Base-by-base conservation (phyloP, 2,113 vertebrate species). In the Lathamus discolor region DNA sequence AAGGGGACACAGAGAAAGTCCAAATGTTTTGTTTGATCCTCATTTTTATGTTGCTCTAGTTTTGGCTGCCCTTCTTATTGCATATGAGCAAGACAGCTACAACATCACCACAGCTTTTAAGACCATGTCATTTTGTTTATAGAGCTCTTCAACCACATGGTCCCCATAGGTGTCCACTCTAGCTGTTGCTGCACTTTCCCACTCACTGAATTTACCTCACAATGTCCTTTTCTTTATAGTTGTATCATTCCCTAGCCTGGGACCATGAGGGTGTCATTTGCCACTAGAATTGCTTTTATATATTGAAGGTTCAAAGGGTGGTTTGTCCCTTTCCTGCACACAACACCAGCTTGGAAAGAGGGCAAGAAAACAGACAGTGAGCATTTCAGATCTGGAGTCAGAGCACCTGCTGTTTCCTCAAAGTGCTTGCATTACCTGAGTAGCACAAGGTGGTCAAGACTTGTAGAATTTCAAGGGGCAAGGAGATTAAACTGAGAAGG, bases 251-350 rank as follows among this genome's bases (percentile, higher is more conserved):
- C n/a, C 20, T 18, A 83, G 54, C 68, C n/a, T 11, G 67, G 41
- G 68, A 91, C 68, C 83, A 35, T 52, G 35, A 70, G 25, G 3
- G 73, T 86, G 73, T 91, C 61, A 81, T 92, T 97, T 96, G 83
- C 83, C 77, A 81, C 92, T 95, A 72, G 86, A 95, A 20, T 64
- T 91, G 91, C 61, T 93, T 97, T 93, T 91, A 84, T 88, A 92
- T 68, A 73, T 88, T 95, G 76, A 64, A 81, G 48, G 83, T 96
- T 96, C 94, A 95, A 96, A 95, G 77, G 39, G 18, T 91, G 43
- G 88, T 94, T 92, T 20, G 3, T 95, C 83, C 64, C 51, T 78
- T 96, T 96, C 73, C 82, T 81, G 51, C 43, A 78, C 29, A 59
- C 41, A 92, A 72, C 10, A 6, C 23, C 83, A 84, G 51, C 61